A percentile compares a stretch with the other conserved stretches of the same genome.
phyloP scores from a whole-genome alignment of 1,140 invertebrate genomes.

The Theocolax elegans region DNA sequence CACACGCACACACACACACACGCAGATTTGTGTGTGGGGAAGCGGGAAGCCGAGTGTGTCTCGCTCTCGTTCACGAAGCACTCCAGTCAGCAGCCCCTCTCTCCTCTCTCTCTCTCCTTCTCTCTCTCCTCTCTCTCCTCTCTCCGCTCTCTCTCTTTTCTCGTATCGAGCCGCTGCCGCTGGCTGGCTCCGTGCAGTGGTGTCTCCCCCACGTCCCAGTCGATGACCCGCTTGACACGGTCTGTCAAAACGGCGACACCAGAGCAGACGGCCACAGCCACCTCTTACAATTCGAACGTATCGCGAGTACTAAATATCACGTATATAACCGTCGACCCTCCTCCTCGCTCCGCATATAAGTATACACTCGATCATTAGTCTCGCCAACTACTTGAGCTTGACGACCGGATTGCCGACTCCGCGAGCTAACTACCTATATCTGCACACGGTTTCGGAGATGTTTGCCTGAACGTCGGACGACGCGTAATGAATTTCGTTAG shows the following conservation, averaged over 20 bases:
- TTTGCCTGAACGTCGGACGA: too few species aligned
- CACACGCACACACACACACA: too few species aligned
- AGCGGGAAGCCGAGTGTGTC: too few species aligned
- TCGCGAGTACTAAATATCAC: not conserved
- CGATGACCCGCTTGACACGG: conserved; percentile 36
- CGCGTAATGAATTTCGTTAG: too few species aligned
- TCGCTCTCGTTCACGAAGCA: conserved; percentile 13
- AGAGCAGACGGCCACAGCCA: too few species aligned
- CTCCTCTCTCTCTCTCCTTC: conserved; percentile 8
- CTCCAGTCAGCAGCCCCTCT: not conserved
- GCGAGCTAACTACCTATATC: too few species aligned
- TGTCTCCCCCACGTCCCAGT: conserved; percentile 27
- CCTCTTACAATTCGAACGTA: conserved; percentile 11
- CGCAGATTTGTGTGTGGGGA: too few species aligned
- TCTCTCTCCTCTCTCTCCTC: conserved; percentile 12
- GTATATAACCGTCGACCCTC: not conserved
- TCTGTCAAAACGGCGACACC: conserved; percentile 31
- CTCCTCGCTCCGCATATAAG: not conserved
- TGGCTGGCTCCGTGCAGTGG: not conserved
- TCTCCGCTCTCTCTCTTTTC: not conserved
- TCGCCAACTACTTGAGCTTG: too few species aligned
- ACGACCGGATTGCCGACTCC: too few species aligned
- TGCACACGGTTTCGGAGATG: too few species aligned
- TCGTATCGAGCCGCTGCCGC: conserved; percentile 23
- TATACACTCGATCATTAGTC: too few species aligned